Evolutionary conservation across 2,797 vertebrate genomes (phyloP), one percentile per base, ranked within the genome.

Genomic region (Oryzias sinensis): DNA sequence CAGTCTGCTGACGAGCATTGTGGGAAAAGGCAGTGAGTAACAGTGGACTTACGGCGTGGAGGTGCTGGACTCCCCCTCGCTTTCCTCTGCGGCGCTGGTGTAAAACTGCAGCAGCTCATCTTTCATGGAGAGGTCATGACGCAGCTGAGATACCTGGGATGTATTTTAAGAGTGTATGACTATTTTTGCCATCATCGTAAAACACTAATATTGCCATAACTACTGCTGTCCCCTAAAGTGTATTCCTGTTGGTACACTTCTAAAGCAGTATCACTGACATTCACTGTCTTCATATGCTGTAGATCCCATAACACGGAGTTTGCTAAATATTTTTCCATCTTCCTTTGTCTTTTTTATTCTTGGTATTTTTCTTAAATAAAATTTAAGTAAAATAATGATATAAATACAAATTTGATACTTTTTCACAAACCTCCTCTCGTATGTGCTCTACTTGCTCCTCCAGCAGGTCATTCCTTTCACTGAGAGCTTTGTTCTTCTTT

Each of bases 91-190:
- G 15, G 94, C 94, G 0, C 89, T 96, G 64, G 94, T 97, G 45
- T 99, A 99, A 82, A 99, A 98, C 88, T 99, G 97, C 5, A 99
- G 92, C 59, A 99, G 89, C 52, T 99, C 97, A 87, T 99, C 97
- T 77, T 99, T 99, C 95, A 98, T 96, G 63, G 94, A 95, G 46
- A 99, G 89, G 62, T 99, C 96, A 65, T 99, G 97, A 24, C 97
- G 93, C 76, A 99, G 67, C 86, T 99, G 97, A 72, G 97, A 98
- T 16, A 96, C 96, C 97, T 99, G 62, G 9, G 8, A 37, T 2
- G 11, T 37, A 37, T 37, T 37, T 37, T 37, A 37, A 11, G 33
- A 37, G 2, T 13, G 2, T 11, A 11, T 37, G 33, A 37, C 33
- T 37, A 29, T 29, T 33, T 33, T 33, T 37, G 33, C 33, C 2